Conservation (phyloP, 2,797 vertebrate species). For the Chrysolophus pictus region DNA sequence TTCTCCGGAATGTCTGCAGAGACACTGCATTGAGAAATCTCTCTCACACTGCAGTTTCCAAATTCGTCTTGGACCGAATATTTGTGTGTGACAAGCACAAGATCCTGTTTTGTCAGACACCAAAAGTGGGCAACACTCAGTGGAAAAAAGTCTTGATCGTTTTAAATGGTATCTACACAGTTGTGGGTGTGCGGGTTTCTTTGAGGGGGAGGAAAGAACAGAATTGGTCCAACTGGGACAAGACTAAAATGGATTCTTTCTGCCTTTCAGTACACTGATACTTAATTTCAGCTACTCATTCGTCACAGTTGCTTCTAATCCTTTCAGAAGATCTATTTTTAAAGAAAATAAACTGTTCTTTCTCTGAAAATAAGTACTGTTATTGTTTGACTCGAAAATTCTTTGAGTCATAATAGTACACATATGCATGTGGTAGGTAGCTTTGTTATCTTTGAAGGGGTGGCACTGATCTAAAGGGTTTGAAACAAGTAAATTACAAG, state of each 20-base stretch:
- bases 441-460: background rate
- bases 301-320: constrained; percentile 11
- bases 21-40: constrained; percentile 88
- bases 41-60: constrained; percentile 89
- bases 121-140: constrained; percentile 98
- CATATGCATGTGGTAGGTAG: background rate
- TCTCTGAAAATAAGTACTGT: constrained; percentile 3
- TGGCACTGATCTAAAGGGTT: background rate
- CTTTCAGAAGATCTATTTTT: background rate
- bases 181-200: background rate
- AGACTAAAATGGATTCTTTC: constrained; percentile 20
- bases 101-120: constrained; percentile 98
- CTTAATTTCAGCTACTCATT: constrained; percentile 13
- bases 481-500: background rate
- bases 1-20: constrained; percentile 86
- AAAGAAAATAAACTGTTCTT: background rate
- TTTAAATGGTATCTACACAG: constrained; percentile 88
- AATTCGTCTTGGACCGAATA: constrained; percentile 96
- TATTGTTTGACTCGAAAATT: background rate
- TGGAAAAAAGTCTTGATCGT: constrained; percentile 99
- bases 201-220: background rate
- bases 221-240: background rate
- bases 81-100: constrained; percentile 98
- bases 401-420: background rate
- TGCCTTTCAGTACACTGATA: background rate